Evolutionary conservation across 2,113 vertebrate species (phyloP).

Genomic region (Hemiscyllium ocellatum): DNA sequence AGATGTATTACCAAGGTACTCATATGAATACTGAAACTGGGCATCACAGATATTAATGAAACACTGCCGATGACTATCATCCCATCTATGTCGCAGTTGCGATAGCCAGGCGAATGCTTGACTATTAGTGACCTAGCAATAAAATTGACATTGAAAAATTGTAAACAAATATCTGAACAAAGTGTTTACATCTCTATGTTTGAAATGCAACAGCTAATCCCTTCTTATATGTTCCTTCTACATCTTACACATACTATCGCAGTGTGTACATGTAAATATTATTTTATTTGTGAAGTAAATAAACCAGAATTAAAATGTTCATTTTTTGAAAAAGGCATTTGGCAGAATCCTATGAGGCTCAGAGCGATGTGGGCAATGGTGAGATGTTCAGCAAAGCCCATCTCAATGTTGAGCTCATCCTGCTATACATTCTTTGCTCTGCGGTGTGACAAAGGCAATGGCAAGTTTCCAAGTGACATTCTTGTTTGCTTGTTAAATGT

Average conservation of each 20-base stretch:
- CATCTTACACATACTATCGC: neutral
- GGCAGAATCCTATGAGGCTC: neutral
- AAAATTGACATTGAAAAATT: neutral
- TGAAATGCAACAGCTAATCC: neutral
- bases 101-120: slow-evolving; percentile 71
- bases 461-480: too few species aligned
- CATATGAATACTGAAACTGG: slow-evolving; percentile 71
- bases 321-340: neutral
- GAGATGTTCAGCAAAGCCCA: too few species aligned
- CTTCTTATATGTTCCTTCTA: neutral
- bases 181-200: neutral
- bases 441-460: too few species aligned
- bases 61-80: slow-evolving; percentile 60
- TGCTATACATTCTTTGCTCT: too few species aligned
- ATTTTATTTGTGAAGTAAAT: neutral
- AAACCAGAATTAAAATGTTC: neutral
- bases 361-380: too few species aligned
- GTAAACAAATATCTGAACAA: neutral
- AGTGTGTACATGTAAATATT: neutral
- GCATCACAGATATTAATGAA: slow-evolving; percentile 72
- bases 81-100: slow-evolving; percentile 67
- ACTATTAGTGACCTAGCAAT: slow-evolving; percentile 57
- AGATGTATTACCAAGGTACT: slow-evolving; percentile 70
- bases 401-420: too few species aligned
- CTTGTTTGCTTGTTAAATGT: too few species aligned